Base-by-base conservation (phyloP, 1,140 invertebrate genomes). In the Drosophila lacertosa region DNA sequence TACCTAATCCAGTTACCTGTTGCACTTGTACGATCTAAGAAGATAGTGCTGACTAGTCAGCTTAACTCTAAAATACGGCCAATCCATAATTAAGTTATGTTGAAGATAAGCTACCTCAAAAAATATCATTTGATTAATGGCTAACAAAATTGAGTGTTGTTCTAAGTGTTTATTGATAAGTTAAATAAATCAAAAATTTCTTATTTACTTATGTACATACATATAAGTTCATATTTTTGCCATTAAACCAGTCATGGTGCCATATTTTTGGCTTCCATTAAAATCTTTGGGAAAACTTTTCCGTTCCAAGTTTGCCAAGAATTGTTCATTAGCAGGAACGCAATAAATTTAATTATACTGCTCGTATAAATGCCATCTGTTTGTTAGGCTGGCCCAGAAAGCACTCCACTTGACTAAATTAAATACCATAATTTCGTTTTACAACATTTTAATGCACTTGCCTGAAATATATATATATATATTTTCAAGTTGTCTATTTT, bases 361-460 rank as follows among this genome's bases (percentile, higher is more conserved):
- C 58, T 62, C 66, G 26, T 40, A 57, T 63, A 76, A 65, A 39
- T 57, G 72, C 37, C 75, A 77, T 71, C 74, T 77, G 75, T 50
- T 50, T 63, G 65, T 62, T 42, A 13, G 63, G 44, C 24, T 65
- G 6, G 29, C 9, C 4, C 24, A 20, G 24, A 22, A 32, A 39
- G 16, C 40, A 40, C 33, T 29, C 37, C 80, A 86, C 81, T 76
- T 80, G 81, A 73, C 64, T 80, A 54, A 84, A 84, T 84, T 59
- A 72, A 83, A 83, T 84, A 75, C 68, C 71, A 84, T 72, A 70
- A 82, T 82, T 82, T 71, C 20, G 64, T 50, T 83, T 71, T 58
- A 71, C 57, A 77, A 75, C 76, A 76, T 84, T 84, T 86, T 70
- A 86, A 86, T 86, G 81, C 81, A 88, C 81, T 84, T 73, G 70